Conservation (phyloP, 2,113 vertebrate species). For the Oenanthe melanoleuca region DNA sequence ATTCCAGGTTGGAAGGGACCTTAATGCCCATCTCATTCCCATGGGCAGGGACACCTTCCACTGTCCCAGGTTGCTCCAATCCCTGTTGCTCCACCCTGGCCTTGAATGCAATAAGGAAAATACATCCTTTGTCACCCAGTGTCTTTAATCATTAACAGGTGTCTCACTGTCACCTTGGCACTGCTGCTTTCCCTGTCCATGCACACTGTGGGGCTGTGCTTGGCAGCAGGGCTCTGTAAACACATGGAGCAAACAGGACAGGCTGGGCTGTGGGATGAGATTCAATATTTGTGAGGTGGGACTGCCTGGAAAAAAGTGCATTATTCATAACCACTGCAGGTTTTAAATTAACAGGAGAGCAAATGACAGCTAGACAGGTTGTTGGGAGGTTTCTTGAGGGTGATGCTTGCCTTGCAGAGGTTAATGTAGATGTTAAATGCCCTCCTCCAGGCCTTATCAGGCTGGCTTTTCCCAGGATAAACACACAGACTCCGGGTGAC, state of each 20-base stretch:
- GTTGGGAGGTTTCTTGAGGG: background rate
- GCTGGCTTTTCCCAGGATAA: background rate
- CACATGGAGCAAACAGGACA: background rate
- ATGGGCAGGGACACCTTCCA: background rate
- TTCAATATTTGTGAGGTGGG: background rate
- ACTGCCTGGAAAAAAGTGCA: fast-evolving
- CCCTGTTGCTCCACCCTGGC: background rate
- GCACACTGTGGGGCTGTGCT: background rate
- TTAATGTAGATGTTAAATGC: background rate
- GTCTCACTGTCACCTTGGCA: background rate
- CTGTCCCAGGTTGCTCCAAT: background rate
- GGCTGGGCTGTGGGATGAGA: fast-evolving
- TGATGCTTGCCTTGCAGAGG: background rate
- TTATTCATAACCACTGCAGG: fast-evolving
- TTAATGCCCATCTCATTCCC: background rate
- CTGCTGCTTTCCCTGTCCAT: background rate
- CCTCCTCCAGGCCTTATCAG: background rate
- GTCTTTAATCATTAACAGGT: background rate
- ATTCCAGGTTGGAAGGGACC: background rate
- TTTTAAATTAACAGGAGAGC: background rate
- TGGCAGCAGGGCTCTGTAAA: background rate
- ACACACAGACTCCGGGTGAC: fast-evolving
- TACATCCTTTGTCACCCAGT: background rate
- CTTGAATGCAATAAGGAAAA: background rate
- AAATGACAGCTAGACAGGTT: fast-evolving